A percentile compares a stretch with the other conserved stretches of the same genome.
phyloP scores from a whole-genome alignment of 2,888 invertebrate genomes.

The Coenonympha arcania region DNA sequence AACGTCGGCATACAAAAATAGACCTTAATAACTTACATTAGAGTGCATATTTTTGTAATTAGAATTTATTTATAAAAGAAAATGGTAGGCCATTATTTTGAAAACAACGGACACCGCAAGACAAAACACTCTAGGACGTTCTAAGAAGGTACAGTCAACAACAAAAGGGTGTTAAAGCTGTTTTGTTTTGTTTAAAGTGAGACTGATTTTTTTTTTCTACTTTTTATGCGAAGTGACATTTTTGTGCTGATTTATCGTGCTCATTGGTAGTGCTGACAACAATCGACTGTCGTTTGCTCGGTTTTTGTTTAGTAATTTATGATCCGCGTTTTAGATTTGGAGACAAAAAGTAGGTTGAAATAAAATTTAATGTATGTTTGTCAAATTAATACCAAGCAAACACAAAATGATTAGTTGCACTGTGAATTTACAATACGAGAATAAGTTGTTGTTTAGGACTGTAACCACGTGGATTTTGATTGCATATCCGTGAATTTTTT shows the following conservation, averaged over 20 bases:
- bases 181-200: slow-evolving; percentile 5
- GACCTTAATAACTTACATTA: not conserved
- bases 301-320: not conserved
- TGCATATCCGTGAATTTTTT: too few relatives aligned
- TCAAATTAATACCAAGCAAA: too few relatives aligned
- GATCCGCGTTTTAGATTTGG: not conserved
- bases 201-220: slow-evolving; percentile 4
- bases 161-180: slow-evolving; percentile 19
- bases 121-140: slow-evolving; percentile 35
- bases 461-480: too few relatives aligned
- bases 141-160: slow-evolving; percentile 26
- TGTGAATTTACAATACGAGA: too few relatives aligned
- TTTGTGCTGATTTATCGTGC: slow-evolving; percentile 6
- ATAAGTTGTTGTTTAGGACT: too few relatives aligned
- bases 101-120: slow-evolving; percentile 58
- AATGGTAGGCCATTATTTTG: slow-evolving; percentile 43
- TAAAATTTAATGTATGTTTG: too few relatives aligned
- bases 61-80: slow-evolving; percentile 34
- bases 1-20: not conserved
- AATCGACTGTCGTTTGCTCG: not conserved
- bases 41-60: slow-evolving; percentile 5
- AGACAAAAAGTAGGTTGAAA: too few relatives aligned
- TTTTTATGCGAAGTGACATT: not conserved
- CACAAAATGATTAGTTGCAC: too few relatives aligned
- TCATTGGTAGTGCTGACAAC: not conserved